phyloP scores from a whole-genome alignment of 2,888 invertebrate species.

The Drosophila sordidapex region DNA sequence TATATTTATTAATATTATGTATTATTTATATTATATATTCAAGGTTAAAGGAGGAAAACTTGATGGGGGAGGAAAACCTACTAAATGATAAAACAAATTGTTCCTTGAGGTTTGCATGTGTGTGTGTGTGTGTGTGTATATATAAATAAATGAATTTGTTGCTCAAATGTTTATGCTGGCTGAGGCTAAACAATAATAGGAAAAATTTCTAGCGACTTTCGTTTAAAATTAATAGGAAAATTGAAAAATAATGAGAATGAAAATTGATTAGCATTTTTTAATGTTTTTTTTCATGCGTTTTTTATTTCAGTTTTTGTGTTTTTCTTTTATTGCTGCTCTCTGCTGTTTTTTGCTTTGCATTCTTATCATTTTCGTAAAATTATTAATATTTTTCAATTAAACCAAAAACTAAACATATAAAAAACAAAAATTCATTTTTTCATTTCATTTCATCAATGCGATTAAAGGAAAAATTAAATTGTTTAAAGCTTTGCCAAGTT shows the following conservation, averaged over 20 bases:
- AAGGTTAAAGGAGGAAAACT: constrained; percentile 54
- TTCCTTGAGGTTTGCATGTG: constrained; percentile 61
- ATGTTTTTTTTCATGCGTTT: constrained; percentile 13
- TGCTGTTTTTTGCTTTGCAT: constrained; percentile 65
- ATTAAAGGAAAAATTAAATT: constrained; percentile 75
- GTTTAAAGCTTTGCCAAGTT: constrained; percentile 84
- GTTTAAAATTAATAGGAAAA: constrained; percentile 79
- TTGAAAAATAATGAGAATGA: constrained; percentile 57
- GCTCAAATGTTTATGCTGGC: constrained; percentile 40
- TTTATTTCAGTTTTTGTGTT: constrained; percentile 17
- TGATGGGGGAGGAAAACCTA: constrained; percentile 12
- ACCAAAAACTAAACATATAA: constrained; percentile 69
- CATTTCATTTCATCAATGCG: constrained; percentile 52
- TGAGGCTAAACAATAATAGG: constrained; percentile 70
- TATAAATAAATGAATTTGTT: constrained; percentile 73
- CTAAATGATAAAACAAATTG: constrained; percentile 48
- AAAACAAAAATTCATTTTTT: constrained; percentile 66
- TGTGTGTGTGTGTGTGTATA: constrained; percentile 35
- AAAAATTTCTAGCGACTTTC: constrained; percentile 61
- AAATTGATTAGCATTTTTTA: constrained; percentile 43
- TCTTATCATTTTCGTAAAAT: constrained; percentile 37
- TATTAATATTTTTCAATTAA: constrained; percentile 64
- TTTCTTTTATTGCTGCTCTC: constrained; percentile 53
- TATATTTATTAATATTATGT: constrained; percentile 63
- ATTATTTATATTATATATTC: constrained; percentile 57